A percentile compares a stretch with the other conserved stretches of the same genome.
Evolutionary conservation across 1,140 invertebrate genomes (phyloP).

Genomic region (Pachypeltis micranthus): DNA sequence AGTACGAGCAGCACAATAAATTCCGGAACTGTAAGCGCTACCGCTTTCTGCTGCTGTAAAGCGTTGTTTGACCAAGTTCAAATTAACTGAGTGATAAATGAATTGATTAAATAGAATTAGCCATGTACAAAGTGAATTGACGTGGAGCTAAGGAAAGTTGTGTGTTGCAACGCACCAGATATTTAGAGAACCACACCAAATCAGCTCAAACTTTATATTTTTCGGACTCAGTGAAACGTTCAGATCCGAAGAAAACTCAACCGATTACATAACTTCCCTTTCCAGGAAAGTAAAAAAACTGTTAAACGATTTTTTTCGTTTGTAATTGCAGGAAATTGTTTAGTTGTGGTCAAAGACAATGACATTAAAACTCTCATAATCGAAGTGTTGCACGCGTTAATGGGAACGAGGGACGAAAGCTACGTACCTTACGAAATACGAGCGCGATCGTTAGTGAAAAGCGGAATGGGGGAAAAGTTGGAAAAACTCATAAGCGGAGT

Average conservation of each 20-base stretch:
- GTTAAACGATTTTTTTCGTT: neutral
- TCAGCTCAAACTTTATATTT: neutral
- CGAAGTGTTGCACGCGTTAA: neutral
- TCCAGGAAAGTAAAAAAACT: too few relatives aligned
- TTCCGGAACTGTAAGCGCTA: too few relatives aligned
- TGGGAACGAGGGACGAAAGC: neutral
- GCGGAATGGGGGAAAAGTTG: constrained; percentile 4
- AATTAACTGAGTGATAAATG: too few relatives aligned
- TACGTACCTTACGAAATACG: neutral
- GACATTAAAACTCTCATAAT: constrained; percentile 4
- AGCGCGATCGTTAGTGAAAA: neutral
- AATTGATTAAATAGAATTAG: too few relatives aligned
- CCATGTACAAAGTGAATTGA: too few relatives aligned
- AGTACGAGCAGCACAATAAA: too few relatives aligned
- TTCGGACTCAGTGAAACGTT: too few relatives aligned
- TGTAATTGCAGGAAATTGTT: neutral
- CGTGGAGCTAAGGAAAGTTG: neutral
- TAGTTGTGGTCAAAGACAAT: neutral
- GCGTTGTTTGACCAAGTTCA: too few relatives aligned
- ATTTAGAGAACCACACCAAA: neutral
- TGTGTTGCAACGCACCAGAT: neutral
- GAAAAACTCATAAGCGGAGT: neutral
- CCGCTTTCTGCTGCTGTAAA: too few relatives aligned
- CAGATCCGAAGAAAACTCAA: too few relatives aligned
- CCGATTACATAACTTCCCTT: too few relatives aligned